Conservation (phyloP, 2,888 invertebrate genomes). For the Amphimallon solstitiale region DNA sequence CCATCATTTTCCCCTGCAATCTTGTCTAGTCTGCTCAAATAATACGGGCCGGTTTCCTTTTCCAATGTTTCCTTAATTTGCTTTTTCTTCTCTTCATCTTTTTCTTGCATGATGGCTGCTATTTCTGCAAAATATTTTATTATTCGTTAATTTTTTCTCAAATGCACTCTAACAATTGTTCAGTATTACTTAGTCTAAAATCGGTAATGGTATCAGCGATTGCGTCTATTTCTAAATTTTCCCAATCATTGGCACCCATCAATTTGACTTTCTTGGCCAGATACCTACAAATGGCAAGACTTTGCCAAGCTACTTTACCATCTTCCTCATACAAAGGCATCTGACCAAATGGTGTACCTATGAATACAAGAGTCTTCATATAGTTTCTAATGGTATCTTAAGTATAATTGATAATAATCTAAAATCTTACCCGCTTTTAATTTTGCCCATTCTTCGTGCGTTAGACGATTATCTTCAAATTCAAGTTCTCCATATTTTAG, state of each 20-base stretch:
- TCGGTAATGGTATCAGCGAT: conserved; percentile 68
- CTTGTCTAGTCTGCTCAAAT: conserved; percentile 17
- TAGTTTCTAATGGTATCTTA: neutral
- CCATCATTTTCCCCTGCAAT: conserved; percentile 29
- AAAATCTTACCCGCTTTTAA: conserved; percentile 53
- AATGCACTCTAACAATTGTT: neutral
- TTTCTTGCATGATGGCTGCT: neutral
- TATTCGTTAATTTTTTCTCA: neutral
- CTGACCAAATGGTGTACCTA: conserved; percentile 72
- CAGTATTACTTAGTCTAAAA: conserved; percentile 66
- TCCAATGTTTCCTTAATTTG: conserved; percentile 4
- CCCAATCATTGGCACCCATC: conserved; percentile 68
- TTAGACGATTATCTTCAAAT: conserved; percentile 71
- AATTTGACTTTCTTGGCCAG: conserved; percentile 71
- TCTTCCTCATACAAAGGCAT: conserved; percentile 72
- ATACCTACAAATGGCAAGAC: conserved; percentile 70
- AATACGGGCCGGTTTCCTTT: conserved; percentile 32
- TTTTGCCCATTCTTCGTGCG: conserved; percentile 57
- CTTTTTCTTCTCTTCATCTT: conserved; percentile 20
- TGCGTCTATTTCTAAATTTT: conserved; percentile 72
- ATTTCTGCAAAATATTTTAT: conserved; percentile 11
- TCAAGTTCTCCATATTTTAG: conserved; percentile 70
- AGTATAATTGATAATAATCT: no score
- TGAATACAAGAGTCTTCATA: conserved; percentile 34
- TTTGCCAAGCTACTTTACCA: conserved; percentile 71